Evolutionary conservation across 2,888 invertebrate genomes (phyloP), one percentile per base, ranked within the genome.

Genomic region (Parnassius glacialis): DNA sequence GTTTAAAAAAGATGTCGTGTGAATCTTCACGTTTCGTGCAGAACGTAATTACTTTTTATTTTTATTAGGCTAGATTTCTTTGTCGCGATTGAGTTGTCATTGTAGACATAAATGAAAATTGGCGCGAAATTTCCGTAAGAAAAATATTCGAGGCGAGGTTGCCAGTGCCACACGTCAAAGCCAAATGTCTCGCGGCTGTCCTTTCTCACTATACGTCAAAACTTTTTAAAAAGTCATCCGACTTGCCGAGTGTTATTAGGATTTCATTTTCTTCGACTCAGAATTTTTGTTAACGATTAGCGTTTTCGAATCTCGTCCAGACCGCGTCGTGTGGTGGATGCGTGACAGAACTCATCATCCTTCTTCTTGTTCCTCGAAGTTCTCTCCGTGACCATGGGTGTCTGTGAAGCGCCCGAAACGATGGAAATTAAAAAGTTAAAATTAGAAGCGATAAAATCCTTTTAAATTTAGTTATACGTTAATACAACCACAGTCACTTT

Each of bases 51-150:
- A 42, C 11, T 20, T 54, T 47, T 50, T 42, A 43, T 48, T 61
- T 56, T 52, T 42, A 43, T 60, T 44, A 66, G 68, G 65, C 61
- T 61, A 64, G 66, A 65, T 59, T 65, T 65, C 64, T 61, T 65
- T 64, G 25, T 67, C 76, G 69, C 83, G 83, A 89, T 87, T 84
- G 85, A 89, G 84, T 82, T 78, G 85, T 90, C 87, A 88, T 69
- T 62, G 75, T 71, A 85, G 88, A 86, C 87, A 83, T 45, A 75
- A 76, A 79, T 73, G 82, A 81, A 86, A 88, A 88, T 89, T 90
- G 83, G 81, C 87, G 83, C 80, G 81, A 88, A 85, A 84, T 79
- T 80, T 81, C 81, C 83, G 84, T 85, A 83, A 82, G 77, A 75
- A 82, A 85, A 85, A 83, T 45, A 74, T 70, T 75, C 69, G 66